Base-by-base conservation (phyloP, 2,888 invertebrate species). In the Drosophila austrosaltans region DNA sequence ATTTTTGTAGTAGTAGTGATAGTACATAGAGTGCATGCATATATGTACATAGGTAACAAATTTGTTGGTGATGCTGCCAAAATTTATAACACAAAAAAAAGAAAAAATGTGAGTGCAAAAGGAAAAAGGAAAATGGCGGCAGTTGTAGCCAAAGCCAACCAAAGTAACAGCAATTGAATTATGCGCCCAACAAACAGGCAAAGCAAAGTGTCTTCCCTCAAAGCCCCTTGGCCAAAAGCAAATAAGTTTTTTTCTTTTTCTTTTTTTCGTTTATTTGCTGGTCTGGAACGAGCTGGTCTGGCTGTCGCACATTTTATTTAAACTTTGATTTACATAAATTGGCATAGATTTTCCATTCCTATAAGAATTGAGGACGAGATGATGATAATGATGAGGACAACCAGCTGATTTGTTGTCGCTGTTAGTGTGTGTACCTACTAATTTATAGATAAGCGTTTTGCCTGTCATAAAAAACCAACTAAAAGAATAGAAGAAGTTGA, bases 261-360 rank as follows among this genome's bases (percentile, higher is more conserved):
- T 36, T 20, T 12, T 30, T 53, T 30, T 5, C 1, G 30, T 39
- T 66, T 20, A 7, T 1, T 28, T 16, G 39, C 53, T 65, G 28
- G 44, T 57, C 53, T 40, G 67, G 48, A 48, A 48, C 48, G 25
- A 25, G 20, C 54, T 36, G 42, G 32, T 32, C 32, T 16, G 32
- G 32, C 12, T 22, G 28, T 66, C 65, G 69, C 77, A 81, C 81
- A 79, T 79, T 79, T 79, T 75, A 81, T 81, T 78, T 79, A 74
- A 81, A 70, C 79, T 79, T 77, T 74, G 79, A 78, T 81, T 87
- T 72, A 81, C 87, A 77, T 82, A 77, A 83, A 83, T 78, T 78
- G 76, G 71, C 73, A 86, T 75, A 68, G 80, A 82, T 82, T 79
- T 76, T 63, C 56, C 72, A 79, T 77, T 70, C 65, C 40, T 42